Evolutionary conservation across 1,140 invertebrate genomes (phyloP), one percentile per base, ranked within the genome.

Genomic region (Leptinotarsa lineolata): DNA sequence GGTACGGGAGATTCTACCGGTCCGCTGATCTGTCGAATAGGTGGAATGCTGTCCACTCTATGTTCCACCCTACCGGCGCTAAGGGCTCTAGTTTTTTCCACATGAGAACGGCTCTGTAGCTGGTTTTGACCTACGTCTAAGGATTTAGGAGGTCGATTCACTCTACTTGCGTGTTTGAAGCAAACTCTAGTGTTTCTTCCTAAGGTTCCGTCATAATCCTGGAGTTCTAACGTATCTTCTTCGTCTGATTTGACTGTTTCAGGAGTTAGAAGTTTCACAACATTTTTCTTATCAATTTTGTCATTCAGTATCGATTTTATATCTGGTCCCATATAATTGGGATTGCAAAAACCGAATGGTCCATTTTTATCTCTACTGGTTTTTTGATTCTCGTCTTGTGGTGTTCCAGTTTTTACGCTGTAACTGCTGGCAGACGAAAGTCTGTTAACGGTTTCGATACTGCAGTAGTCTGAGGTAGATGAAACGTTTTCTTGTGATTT

Each of bases 381-480:
- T 58, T 81, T 81, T 45, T 77, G 67, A 48, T 74, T 79, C 82
- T 87, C 76, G 74, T 86, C 83, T 79, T 84, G 30, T 59, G 82
- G 82, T 76, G 72, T 82, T 61, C n/a, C 69, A 8, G 80, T 82
- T 65, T 83, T 85, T 75, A 78, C 83, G 77, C 77, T 87, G 77
- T 74, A 86, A 78, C 72, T 87, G 77, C 89, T 89, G 81, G 79
- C 87, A 72, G 82, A 90, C 74, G 81, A 89, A 78, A 84, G 83
- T 80, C 82, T 86, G 81, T 90, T 89, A 3, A 90, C 84, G 0
- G 89, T 89, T 80, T 92, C 92, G 46, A 92, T 92, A 77, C 91
- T 92, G 24, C 91, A 91, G 79, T 94, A 94, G 79, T 93, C 92
- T 0, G 92, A 93, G 0, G 92, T 93, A 0, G 91, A 91, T 0